Evolutionary conservation across 2,113 vertebrate species (phyloP).

Genomic region (Ctenomys sociabilis): DNA sequence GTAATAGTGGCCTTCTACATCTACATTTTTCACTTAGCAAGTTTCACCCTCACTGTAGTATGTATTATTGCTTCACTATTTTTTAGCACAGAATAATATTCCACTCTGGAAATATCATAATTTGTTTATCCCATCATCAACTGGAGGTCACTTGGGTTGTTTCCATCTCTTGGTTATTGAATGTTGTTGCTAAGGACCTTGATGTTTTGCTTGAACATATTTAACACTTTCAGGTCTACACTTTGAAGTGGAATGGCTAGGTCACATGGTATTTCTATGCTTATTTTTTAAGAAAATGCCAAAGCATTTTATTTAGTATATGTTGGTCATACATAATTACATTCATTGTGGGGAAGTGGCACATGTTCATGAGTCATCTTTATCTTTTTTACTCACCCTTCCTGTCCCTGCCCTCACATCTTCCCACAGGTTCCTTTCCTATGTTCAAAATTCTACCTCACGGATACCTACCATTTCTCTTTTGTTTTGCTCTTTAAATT

Average conservation of each 20-base stretch:
- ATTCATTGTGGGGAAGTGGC: background rate
- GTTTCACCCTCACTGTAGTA: background rate
- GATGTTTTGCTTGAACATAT: background rate
- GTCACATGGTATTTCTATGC: background rate
- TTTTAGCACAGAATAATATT: constrained; percentile 24
- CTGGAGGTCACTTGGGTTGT: background rate
- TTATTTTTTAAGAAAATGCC: background rate
- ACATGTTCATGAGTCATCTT: background rate
- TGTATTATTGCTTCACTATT: background rate
- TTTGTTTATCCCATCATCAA: background rate
- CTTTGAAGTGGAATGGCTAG: background rate
- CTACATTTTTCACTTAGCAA: background rate
- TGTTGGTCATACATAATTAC: background rate
- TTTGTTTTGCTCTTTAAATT: background rate
- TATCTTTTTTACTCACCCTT: background rate
- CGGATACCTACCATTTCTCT: background rate
- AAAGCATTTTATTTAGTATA: background rate
- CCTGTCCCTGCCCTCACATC: background rate
- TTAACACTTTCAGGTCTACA: background rate
- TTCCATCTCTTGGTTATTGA: background rate
- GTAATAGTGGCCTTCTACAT: background rate
- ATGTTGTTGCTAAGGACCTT: background rate
- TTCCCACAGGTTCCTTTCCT: background rate
- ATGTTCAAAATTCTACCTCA: background rate
- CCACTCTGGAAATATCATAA: background rate